Conservation (phyloP, 1,140 invertebrate species). For the Thaumatotibia leucotreta region DNA sequence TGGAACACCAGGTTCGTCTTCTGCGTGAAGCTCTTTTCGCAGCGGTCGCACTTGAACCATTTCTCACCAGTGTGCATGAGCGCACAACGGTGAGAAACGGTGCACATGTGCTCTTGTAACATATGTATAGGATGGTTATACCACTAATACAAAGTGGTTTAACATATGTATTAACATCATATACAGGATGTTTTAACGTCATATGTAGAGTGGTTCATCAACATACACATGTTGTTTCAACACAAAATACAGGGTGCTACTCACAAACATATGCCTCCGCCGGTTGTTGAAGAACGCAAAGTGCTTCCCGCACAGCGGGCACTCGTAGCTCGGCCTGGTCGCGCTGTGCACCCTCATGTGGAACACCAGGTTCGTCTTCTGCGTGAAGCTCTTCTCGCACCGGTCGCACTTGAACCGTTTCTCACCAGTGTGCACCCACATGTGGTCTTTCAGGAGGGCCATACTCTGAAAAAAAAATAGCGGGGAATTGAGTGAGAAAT, state of each 20-base stretch:
- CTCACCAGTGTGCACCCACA: conserved; percentile 64
- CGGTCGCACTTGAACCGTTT: conserved; percentile 58
- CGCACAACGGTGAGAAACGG: too few relatives aligned
- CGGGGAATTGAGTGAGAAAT: too few relatives aligned
- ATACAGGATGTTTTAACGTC: neutral
- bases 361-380: conserved; percentile 60
- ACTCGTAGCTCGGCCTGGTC: conserved; percentile 46
- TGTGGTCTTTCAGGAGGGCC: conserved; percentile 63
- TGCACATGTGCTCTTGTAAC: conserved; percentile 65
- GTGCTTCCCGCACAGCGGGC: conserved; percentile 57
- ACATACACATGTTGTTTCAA: neutral
- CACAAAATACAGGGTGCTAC: conserved; percentile 22
- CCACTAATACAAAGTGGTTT: neutral
- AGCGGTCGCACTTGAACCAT: conserved; percentile 56
- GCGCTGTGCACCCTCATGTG: conserved; percentile 57
- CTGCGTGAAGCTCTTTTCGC: conserved; percentile 61
- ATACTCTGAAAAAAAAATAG: conserved; percentile 18
- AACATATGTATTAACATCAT: neutral
- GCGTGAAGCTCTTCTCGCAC: conserved; percentile 60
- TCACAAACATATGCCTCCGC: conserved; percentile 61
- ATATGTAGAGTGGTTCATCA: neutral
- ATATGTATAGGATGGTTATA: too few relatives aligned
- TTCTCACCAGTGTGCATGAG: conserved; percentile 63
- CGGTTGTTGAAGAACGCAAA: conserved; percentile 62
- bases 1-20: conserved; percentile 62